Percentiles rank a stretch among this genome's conserved stretches.
phyloP scores from a whole-genome alignment of 2,797 vertebrate species.

The Neosilurus hyrtlii region DNA sequence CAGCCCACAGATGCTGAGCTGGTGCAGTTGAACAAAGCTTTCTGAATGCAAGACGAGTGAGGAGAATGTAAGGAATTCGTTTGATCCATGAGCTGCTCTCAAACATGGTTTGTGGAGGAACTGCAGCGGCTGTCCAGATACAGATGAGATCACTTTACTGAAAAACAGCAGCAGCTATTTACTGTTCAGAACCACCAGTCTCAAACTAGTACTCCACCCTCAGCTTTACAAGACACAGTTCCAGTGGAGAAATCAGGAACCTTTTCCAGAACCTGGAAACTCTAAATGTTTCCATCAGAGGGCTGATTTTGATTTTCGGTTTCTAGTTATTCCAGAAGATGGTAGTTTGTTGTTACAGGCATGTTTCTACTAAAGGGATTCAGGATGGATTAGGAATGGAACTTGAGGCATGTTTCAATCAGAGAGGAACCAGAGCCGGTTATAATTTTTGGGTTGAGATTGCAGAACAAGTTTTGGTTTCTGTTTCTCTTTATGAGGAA shows the following conservation, averaged over 20 bases:
- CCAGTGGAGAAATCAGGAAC: neutral
- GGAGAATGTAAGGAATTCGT: conserved; percentile 26
- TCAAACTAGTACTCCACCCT: neutral
- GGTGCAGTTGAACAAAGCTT: neutral
- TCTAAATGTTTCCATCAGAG: no score
- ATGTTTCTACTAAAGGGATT: no score
- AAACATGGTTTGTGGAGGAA: neutral
- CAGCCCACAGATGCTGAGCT: neutral
- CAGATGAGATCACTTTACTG: neutral
- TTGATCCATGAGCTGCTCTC: conserved; percentile 15
- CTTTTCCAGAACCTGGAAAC: neutral
- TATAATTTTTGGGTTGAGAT: no score
- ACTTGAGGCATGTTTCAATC: no score
- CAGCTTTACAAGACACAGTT: neutral
- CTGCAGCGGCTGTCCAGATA: neutral
- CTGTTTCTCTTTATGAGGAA: neutral
- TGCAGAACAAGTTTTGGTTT: neutral
- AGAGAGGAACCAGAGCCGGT: no score
- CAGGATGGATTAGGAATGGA: no score
- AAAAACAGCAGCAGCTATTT: neutral
- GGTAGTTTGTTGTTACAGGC: no score
- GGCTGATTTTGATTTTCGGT: neutral
- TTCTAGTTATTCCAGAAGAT: neutral
- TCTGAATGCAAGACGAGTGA: conserved; percentile 23
- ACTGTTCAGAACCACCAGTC: no score